A percentile compares a stretch with the other conserved stretches of the same genome.
Evolutionary conservation across 23 tunicate species (phyloP).

Genomic region (Botrylloides violaceus): DNA sequence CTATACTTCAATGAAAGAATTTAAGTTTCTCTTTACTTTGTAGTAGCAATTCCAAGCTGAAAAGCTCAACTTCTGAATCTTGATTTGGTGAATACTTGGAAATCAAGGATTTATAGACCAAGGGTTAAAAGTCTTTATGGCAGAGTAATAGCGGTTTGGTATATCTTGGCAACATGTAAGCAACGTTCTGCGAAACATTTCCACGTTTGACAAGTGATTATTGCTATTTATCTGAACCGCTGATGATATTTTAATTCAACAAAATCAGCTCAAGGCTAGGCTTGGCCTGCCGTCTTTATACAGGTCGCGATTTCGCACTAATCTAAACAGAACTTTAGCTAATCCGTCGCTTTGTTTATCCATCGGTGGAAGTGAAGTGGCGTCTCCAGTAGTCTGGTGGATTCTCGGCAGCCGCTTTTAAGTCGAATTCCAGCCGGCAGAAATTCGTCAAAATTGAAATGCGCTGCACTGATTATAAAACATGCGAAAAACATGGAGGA

Average conservation of each 20-base stretch:
- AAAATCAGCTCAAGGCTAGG: slow-evolving; percentile 1
- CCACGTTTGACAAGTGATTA: not conserved
- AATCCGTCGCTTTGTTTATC: not conserved
- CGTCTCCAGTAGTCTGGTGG: not conserved
- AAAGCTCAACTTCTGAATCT: too few species aligned
- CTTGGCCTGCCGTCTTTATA: not conserved
- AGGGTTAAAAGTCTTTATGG: too few species aligned
- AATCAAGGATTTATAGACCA: too few species aligned
- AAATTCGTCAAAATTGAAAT: not conserved
- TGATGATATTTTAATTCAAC: not conserved
- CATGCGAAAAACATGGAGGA: not conserved
- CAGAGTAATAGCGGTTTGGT: too few species aligned
- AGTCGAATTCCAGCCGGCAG: slow-evolving; percentile 1
- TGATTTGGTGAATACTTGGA: too few species aligned
- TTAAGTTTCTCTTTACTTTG: too few species aligned
- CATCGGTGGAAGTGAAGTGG: not conserved
- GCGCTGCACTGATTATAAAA: not conserved
- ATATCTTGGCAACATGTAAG: too few species aligned
- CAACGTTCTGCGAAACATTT: too few species aligned
- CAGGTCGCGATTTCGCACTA: not conserved
- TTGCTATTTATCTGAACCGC: not conserved
- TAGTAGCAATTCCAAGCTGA: too few species aligned
- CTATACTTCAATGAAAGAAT: too few species aligned
- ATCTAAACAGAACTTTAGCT: not conserved
- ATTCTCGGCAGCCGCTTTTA: not conserved